Percentiles rank a stretch among this genome's conserved stretches.
These are phyloP conservation scores for Ophiodon elongatus DNA, from an alignment of 2,113 vertebrate genomes.

Conservation along the genomic window DNA sequence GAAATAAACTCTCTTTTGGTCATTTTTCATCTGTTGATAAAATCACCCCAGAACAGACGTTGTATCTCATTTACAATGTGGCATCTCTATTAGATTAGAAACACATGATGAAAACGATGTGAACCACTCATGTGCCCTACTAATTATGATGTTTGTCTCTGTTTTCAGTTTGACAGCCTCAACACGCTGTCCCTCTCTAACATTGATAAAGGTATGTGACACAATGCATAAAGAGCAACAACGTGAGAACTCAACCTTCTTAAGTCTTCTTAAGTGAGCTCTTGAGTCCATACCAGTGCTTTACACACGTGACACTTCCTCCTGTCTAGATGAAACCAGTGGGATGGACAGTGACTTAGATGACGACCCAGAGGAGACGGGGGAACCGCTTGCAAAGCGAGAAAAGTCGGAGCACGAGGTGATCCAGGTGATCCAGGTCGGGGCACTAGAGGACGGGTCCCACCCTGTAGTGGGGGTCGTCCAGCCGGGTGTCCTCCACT, in stretches of 20 bases:
- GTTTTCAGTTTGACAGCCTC: slow-evolving; percentile 92
- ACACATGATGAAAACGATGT: neutral
- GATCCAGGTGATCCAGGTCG: slow-evolving; percentile 86
- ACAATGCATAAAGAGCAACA: neutral
- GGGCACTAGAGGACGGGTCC: slow-evolving; percentile 80
- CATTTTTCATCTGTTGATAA: neutral
- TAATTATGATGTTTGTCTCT: slow-evolving; percentile 45
- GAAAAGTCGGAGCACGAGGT: slow-evolving; percentile 84
- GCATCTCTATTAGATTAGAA: neutral
- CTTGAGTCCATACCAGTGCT: neutral
- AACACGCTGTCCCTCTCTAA: slow-evolving; percentile 89
- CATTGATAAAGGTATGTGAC: slow-evolving; percentile 92
- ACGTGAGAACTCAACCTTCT: neutral
- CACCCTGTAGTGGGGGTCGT: slow-evolving; percentile 85
- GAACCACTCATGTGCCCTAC: neutral
- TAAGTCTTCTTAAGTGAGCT: too few relatives aligned
- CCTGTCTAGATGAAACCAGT: slow-evolving; percentile 80
- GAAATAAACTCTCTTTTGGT: neutral
- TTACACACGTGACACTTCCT: neutral
- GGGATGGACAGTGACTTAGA: slow-evolving; percentile 87
- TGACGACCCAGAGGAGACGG: slow-evolving; percentile 81
- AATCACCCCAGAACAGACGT: neutral
- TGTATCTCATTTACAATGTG: neutral
- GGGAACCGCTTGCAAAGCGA: slow-evolving; percentile 84
- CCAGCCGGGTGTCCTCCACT: slow-evolving; percentile 81